Conservation (phyloP, 2,113 vertebrate species). For the Blennius ocellaris region DNA sequence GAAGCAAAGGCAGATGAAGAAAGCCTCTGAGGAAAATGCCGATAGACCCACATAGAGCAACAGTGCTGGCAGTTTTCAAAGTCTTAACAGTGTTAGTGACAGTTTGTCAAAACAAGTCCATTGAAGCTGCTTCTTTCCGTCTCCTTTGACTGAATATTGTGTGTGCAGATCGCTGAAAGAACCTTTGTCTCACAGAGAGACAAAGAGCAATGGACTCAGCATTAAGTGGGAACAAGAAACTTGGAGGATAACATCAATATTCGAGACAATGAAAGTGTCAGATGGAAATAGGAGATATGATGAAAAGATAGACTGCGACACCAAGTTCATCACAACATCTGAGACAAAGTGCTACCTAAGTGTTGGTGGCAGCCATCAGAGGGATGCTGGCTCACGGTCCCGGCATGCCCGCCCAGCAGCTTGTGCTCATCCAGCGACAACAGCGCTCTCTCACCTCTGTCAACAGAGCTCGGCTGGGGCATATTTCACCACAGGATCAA, state of each 20-base stretch:
- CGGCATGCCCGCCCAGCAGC: constrained; percentile 1
- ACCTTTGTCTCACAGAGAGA: constrained; percentile 44
- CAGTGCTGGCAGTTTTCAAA: constrained; percentile 41
- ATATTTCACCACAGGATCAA: constrained; percentile 33
- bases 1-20: background rate
- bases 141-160: constrained; percentile 43
- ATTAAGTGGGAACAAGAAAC: constrained; percentile 36
- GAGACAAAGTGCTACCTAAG: constrained; percentile 42
- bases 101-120: constrained; percentile 66
- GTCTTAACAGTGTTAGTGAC: constrained; percentile 52
- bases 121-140: constrained; percentile 49
- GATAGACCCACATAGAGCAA: constrained; percentile 19
- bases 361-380: constrained; percentile 40
- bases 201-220: constrained; percentile 47
- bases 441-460: constrained; percentile 32
- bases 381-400: constrained; percentile 29
- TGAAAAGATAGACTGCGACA: constrained; percentile 27
- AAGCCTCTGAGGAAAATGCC: constrained; percentile 13
- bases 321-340: constrained; percentile 42
- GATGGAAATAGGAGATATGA: constrained; percentile 42
- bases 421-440: constrained; percentile 22
- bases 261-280: constrained; percentile 54
- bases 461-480: constrained; percentile 22
- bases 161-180: constrained; percentile 38
- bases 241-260: constrained; percentile 39